Evolutionary conservation across 2,888 invertebrate species (phyloP), one percentile per base, ranked within the genome.

Genomic region (Patella ulyssiponensis): DNA sequence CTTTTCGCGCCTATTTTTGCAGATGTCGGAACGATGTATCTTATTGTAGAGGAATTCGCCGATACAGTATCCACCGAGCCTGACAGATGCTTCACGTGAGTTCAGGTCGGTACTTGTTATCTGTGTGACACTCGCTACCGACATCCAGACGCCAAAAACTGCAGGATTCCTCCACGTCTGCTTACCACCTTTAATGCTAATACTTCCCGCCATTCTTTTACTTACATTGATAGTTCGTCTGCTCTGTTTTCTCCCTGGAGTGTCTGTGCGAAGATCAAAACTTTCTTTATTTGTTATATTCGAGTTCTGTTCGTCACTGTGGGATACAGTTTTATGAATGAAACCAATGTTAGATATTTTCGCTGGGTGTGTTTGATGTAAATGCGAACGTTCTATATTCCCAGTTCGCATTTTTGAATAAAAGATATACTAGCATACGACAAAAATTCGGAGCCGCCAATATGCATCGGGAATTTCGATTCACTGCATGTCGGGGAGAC

Each of bases 1-100:
- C 64, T 64, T 64, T 64, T 64, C 64, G 64, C 64, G 64, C 64
- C 64, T 64, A 64, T 64, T 64, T 64, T 20, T 23, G 20, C 64
- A 64, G 64, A 64, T 64, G 64, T 64, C 23, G 64, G 23, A 64
- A 64, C 23, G 9, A 64, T 64, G 64, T 64, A 64, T 64, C 64
- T n/a, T 64, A 64, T 64, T 64, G 64, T 23, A 9, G 64, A 64
- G 64, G 64, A 64, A 64, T 64, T 64, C 64, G 23, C 20, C 23
- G 64, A 64, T 64, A 64, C 64, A 23, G 64, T 64, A 64, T 64
- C 64, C 12, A 23, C 64, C 64, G 20, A 11, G 64, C 20, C 4
- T 64, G 64, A 64, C 64, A 64, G 64, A 64, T 64, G 64, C 64
- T 64, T 64, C 12, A 11, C 23, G 23, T 11, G 64, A 64, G 64